Evolutionary conservation across 2,113 vertebrate genomes (phyloP).

Genomic region (Solea senegalensis): DNA sequence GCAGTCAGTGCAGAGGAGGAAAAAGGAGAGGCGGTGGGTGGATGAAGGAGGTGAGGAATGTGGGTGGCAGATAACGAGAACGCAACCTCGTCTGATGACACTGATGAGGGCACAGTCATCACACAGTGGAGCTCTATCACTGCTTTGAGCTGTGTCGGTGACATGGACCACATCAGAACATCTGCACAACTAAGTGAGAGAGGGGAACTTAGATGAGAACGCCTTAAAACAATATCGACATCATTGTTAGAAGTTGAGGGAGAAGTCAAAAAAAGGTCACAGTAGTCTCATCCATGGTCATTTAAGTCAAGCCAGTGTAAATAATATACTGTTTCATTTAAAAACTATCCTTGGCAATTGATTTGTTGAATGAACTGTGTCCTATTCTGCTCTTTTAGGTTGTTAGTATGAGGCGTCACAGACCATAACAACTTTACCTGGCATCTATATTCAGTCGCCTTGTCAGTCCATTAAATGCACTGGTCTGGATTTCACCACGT

Average conservation of each 20-base stretch:
- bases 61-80: slow-evolving; percentile 49
- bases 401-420: no score
- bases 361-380: no score
- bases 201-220: neutral
- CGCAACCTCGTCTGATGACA: slow-evolving; percentile 59
- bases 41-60: slow-evolving; percentile 44
- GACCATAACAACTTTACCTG: no score
- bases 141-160: slow-evolving; percentile 10
- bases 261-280: slow-evolving; percentile 13
- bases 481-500: no score
- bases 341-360: no score
- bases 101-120: slow-evolving; percentile 3
- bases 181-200: neutral
- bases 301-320: no score
- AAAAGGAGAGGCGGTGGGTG: slow-evolving; percentile 29
- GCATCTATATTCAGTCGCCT: no score
- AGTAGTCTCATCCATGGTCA: slow-evolving; percentile 5
- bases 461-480: no score
- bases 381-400: no score
- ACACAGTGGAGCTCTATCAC: slow-evolving; percentile 7
- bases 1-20: slow-evolving; percentile 27
- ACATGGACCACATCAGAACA: slow-evolving; percentile 15
- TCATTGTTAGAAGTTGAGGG: slow-evolving; percentile 12
- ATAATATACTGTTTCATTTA: no score
- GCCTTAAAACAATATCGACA: slow-evolving; percentile 3